Evolutionary conservation across 2,888 invertebrate species (phyloP), one percentile per base, ranked within the genome.

Genomic region (Calliopum simillimum): DNA sequence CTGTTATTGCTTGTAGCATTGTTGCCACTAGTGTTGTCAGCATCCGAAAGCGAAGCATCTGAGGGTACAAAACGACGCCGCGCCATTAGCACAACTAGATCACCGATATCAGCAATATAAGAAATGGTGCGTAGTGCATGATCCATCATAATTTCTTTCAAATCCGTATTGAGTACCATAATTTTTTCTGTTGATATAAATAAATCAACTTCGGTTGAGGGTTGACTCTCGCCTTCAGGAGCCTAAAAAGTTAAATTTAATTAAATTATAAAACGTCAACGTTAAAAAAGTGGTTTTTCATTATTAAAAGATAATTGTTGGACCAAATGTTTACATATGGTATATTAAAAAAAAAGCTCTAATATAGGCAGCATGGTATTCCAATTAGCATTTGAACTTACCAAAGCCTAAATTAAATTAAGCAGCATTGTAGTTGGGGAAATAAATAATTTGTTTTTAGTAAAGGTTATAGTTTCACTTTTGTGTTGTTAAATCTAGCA

Each of bases 61-160:
- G 94, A 93, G 0, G 95, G 94, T n/a, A 96, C 93, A 80, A 96
- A 94, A 75, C 99, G 90, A 79, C 99, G 89, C 71, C 99, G 89
- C 0, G 99, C 99, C 99, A 99, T 99, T 73, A 99, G 88, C 2
- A 99, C 99, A 8, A 99, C 97, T 71, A 99, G 88, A 84, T 99
- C 99, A 6, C 99, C 99, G 75, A 99, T 99, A 86, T 99, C 99
- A 6, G 99, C 99, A 78, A 99, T 99, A 83, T 99, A 99, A 1
- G 98, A 99, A 82, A 99, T 99, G 55, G 99, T 99, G 78, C 99
- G 90, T 72, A 99, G 87, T 1, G 99, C 97, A 87, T 99, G 99
- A 86, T 99, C 99, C 99, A 99, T 99, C 97, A 99, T 98, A 73
- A 99, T 99, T 88, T 99, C 99, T 88, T 99, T 99, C 66, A 99